These are phyloP conservation scores for Mus spretus DNA, from an alignment of 2,797 vertebrate genomes.

Conservation along the genomic window DNA sequence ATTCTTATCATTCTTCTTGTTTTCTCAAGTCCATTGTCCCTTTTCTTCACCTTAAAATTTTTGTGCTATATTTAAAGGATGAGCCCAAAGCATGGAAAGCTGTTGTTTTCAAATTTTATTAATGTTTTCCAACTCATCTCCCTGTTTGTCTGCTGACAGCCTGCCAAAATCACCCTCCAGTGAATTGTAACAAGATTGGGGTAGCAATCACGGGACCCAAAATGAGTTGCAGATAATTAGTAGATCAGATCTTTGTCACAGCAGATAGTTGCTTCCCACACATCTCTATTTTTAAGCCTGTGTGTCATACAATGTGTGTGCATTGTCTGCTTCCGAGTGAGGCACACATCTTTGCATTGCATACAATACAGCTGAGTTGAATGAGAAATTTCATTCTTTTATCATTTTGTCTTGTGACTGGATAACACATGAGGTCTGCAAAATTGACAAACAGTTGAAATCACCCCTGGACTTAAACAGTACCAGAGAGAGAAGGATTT, in stretches of 20 bases:
- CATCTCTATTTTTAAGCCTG: conserved; percentile 86
- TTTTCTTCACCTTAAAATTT: conserved; percentile 76
- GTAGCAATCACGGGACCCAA: conserved; percentile 82
- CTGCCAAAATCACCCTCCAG: conserved; percentile 87
- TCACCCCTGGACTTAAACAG: conserved; percentile 25
- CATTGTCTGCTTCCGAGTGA: conserved; percentile 73
- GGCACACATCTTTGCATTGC: neutral
- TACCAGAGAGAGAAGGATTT: neutral
- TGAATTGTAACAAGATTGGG: conserved; percentile 86
- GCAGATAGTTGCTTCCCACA: conserved; percentile 84
- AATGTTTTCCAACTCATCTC: conserved; percentile 86
- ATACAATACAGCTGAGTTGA: conserved; percentile 61
- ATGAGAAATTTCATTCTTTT: conserved; percentile 63
- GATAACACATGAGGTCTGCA: conserved; percentile 41
- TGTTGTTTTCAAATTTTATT: conserved; percentile 88
- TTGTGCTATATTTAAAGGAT: conserved; percentile 80
- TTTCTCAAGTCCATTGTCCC: conserved; percentile 65
- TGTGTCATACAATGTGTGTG: conserved; percentile 74
- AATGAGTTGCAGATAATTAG: conserved; percentile 86
- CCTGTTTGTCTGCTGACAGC: conserved; percentile 85
- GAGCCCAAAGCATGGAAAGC: conserved; percentile 83
- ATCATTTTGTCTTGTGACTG: conserved; percentile 57
- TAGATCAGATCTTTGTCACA: conserved; percentile 86
- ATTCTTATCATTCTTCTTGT: conserved; percentile 67
- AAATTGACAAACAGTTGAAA: conserved; percentile 72